Evolutionary conservation across 2,888 invertebrate genomes (phyloP).

Genomic region (Dasysyrphus tricinctus): DNA sequence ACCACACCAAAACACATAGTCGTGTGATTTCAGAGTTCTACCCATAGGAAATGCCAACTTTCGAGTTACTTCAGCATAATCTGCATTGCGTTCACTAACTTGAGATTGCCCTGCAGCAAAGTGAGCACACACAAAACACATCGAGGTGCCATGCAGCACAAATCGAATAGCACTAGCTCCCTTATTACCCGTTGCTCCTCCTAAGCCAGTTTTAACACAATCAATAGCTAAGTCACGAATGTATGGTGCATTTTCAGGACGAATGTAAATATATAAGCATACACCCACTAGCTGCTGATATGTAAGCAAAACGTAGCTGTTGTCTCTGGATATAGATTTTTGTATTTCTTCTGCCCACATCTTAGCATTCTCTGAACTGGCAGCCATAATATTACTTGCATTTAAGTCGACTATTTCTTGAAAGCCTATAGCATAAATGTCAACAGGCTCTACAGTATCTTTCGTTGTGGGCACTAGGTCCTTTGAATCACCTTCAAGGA

Average conservation of each 20-base stretch:
- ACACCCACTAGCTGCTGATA: slow-evolving; percentile 99
- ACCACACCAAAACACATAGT: slow-evolving; percentile 99
- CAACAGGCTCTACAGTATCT: slow-evolving; percentile 86
- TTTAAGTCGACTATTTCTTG: slow-evolving; percentile 99
- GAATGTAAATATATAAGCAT: slow-evolving; percentile 96
- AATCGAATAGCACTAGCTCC: slow-evolving; percentile 97
- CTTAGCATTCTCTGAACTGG: slow-evolving; percentile 94
- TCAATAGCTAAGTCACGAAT: slow-evolving; percentile 97
- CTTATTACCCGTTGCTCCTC: slow-evolving; percentile 98
- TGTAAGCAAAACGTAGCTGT: slow-evolving; percentile 95
- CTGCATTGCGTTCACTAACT: slow-evolving; percentile 96
- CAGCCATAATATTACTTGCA: slow-evolving; percentile 98
- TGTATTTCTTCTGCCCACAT: slow-evolving; percentile 98
- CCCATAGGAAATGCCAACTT: slow-evolving; percentile 97
- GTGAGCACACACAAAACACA: slow-evolving; percentile 99
- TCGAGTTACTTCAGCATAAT: slow-evolving; percentile 97
- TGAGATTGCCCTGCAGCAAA: slow-evolving; percentile 99
- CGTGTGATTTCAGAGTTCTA: slow-evolving; percentile 95
- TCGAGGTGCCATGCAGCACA: slow-evolving; percentile 94
- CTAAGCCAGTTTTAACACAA: slow-evolving; percentile 98
- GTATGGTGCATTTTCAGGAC: slow-evolving; percentile 93
- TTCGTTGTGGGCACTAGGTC: slow-evolving; percentile 84
- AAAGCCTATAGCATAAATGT: slow-evolving; percentile 98
- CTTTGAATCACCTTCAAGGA: slow-evolving; percentile 85
- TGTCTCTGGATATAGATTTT: slow-evolving; percentile 92